phyloP scores from a whole-genome alignment of 1,140 invertebrate genomes.

The Pogonomyrmex californicus region DNA sequence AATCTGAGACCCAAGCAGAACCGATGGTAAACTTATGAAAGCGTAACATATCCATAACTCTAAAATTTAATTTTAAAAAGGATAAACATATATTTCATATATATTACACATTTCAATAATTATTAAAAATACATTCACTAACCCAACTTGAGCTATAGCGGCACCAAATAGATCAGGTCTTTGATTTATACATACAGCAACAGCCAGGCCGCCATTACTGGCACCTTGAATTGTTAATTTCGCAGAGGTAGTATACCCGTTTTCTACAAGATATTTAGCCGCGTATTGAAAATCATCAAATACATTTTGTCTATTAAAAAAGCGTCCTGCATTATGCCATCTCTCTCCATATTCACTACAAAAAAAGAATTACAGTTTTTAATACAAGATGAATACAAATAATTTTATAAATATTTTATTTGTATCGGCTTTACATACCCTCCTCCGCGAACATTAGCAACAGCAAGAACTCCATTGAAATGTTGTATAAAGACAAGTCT shows the following conservation, averaged over 20 bases:
- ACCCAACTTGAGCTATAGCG: slow-evolving; percentile 97
- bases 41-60: slow-evolving; percentile 98
- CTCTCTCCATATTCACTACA: slow-evolving; percentile 97
- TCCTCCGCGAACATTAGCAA: slow-evolving; percentile 98
- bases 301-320: slow-evolving; percentile 98
- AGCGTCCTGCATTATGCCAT: slow-evolving; percentile 97
- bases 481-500: slow-evolving; percentile 96
- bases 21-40: slow-evolving; percentile 99
- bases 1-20: slow-evolving; percentile 98
- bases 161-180: slow-evolving; percentile 97
- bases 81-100: background rate
- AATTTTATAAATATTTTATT: background rate
- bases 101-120: background rate
- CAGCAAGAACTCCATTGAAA: slow-evolving; percentile 95
- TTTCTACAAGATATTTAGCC: slow-evolving; percentile 95
- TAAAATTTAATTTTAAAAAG: slow-evolving; percentile 83
- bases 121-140: slow-evolving; percentile 80
- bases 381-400: background rate
- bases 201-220: slow-evolving; percentile 98
- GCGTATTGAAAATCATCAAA: slow-evolving; percentile 99
- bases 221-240: slow-evolving; percentile 97
- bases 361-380: slow-evolving; percentile 21
- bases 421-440: slow-evolving; percentile 89
- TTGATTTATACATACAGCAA: slow-evolving; percentile 97
- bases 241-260: slow-evolving; percentile 93